Evolutionary conservation across 1,140 invertebrate species (phyloP).

Genomic region (Drosophila murphyi): DNA sequence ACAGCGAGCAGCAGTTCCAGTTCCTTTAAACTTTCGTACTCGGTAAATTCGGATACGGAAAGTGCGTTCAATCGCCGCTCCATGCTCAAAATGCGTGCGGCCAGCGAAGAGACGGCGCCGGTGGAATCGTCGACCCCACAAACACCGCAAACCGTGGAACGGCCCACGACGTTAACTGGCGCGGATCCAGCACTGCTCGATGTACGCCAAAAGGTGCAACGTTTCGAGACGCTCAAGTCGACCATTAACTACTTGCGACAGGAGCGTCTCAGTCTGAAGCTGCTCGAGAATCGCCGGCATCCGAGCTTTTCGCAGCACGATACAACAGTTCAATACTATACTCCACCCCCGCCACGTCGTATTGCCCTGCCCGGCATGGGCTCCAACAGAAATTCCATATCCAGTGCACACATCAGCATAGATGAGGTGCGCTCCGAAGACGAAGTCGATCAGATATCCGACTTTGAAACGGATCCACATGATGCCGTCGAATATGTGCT

Average conservation of each 20-base stretch:
- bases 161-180: constrained; percentile 36
- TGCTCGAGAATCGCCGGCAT: constrained; percentile 63
- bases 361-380: constrained; percentile 39
- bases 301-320: constrained; percentile 52
- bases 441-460: constrained; percentile 77
- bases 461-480: constrained; percentile 62
- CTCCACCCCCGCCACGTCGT: constrained; percentile 48
- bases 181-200: constrained; percentile 70
- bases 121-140: too few relatives aligned
- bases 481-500: constrained; percentile 26
- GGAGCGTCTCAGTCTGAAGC: constrained; percentile 58
- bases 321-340: background rate
- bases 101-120: constrained; percentile 19
- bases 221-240: constrained; percentile 66
- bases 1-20: constrained; percentile 55
- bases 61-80: constrained; percentile 65
- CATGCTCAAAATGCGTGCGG: constrained; percentile 61
- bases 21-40: constrained; percentile 67
- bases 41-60: constrained; percentile 74
- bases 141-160: background rate
- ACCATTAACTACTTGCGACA: constrained; percentile 48
- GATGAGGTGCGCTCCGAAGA: constrained; percentile 81
- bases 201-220: constrained; percentile 75
- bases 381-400: constrained; percentile 46
- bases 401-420: constrained; percentile 59